These are phyloP conservation scores for Sorex araneus DNA, from an alignment of 2,113 vertebrate species.

Conservation along the genomic window DNA sequence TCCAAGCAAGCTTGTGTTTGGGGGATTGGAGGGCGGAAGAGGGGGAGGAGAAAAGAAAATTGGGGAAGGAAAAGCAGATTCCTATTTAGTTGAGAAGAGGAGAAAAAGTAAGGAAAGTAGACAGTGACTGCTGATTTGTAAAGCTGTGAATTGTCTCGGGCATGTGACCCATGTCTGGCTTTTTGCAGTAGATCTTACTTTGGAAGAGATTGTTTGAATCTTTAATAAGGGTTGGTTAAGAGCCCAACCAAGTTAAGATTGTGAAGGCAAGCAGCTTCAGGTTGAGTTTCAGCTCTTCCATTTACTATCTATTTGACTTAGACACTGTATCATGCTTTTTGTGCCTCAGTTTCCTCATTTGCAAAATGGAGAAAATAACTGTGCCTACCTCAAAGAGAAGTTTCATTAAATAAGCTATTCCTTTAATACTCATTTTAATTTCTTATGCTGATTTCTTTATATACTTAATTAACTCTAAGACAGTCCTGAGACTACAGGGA, in stretches of 20 bases:
- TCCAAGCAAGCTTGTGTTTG: slow-evolving; percentile 7
- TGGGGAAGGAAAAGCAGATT: not conserved
- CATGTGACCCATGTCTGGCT: not conserved
- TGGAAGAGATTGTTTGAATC: not conserved
- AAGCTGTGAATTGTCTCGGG: not conserved
- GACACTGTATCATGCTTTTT: not conserved
- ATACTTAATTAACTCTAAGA: not conserved
- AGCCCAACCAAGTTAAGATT: slow-evolving; percentile 18
- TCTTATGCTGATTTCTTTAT: not conserved
- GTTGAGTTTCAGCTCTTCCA: not conserved
- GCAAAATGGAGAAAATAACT: slow-evolving; percentile 35
- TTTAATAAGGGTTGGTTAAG: not conserved
- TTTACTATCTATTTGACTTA: not conserved
- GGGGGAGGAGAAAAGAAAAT: not conserved
- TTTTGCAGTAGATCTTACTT: slow-evolving; percentile 19
- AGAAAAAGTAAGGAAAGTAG: not conserved
- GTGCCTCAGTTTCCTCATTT: slow-evolving; percentile 28
- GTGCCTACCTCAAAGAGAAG: not conserved
- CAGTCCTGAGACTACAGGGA: not conserved
- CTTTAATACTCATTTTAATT: not conserved
- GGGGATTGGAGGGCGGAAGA: not conserved
- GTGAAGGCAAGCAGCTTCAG: not conserved
- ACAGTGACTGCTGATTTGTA: not conserved
- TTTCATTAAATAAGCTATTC: not conserved
- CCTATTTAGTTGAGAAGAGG: not conserved